Evolutionary conservation across 2,113 vertebrate species (phyloP), one percentile per base, ranked within the genome.

Genomic region (Nesospiza acunhae): DNA sequence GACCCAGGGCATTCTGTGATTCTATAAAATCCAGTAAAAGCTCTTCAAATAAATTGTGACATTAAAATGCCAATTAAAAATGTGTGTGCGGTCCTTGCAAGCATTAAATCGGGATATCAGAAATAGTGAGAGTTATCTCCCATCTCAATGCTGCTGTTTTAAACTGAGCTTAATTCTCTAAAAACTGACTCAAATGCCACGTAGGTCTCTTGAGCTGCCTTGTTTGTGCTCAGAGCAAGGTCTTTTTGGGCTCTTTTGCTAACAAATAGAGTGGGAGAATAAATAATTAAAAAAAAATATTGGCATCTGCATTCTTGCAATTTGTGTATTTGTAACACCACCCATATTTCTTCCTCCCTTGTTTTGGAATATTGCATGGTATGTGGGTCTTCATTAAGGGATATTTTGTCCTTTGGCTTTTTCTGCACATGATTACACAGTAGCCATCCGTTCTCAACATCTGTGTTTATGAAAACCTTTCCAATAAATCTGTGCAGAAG

Each of bases 401-500:
- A 84, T 86, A 75, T 92, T 96, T 96, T 96, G 88, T 95, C 92
- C 93, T 67, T 84, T 96, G 95, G 94, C 95, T 93, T 95, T 86
- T 95, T 63, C 92, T 90, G 31, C 90, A 84, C 82, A 84, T 93
- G 95, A 94, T 97, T 96, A 96, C 90, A 95, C 95, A 95, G 96
- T 97, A 97, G 96, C 95, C 90, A 96, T 96, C 96, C 94, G 56
- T 96, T 97, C 94, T 92, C 92, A 97, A 92, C 96, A 96, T 96
- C 95, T 96, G 94, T 97, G 95, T 96, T 96, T 97, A 96, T 95
- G 79, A 95, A 94, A 96, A 90, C 83, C 76, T 86, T 90, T 95
- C 95, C 96, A 97, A 82, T 87, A 92, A 89, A 95, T 93, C 88
- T 93, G 90, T 81, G 92, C 92, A 94, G 93, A 89, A 70, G 44